phyloP scores from a whole-genome alignment of 2,797 vertebrate species.

The Amazonetta brasiliensis region DNA sequence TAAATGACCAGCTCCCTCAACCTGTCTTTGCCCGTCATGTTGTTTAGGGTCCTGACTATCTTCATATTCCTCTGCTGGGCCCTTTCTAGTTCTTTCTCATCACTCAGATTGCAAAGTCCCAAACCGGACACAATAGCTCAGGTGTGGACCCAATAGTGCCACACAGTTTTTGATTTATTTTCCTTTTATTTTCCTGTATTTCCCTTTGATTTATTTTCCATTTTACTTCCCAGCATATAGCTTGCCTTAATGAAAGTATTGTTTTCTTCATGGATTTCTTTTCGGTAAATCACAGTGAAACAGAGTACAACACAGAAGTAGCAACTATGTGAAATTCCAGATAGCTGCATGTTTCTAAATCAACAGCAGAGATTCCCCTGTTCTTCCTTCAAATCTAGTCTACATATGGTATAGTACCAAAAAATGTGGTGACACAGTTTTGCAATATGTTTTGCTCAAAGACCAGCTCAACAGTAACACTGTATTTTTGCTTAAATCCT shows the following conservation, averaged over 20 bases:
- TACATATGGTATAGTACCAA: not conserved
- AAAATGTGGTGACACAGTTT: not conserved
- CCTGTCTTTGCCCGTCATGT: not conserved
- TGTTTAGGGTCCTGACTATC: not conserved
- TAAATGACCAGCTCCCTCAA: not conserved
- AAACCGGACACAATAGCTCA: not conserved
- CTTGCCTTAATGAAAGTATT: not conserved
- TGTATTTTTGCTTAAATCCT: not conserved
- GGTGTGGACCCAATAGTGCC: not conserved
- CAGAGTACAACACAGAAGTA: not conserved
- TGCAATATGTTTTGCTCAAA: not conserved
- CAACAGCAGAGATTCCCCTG: not conserved
- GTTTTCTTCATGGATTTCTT: not conserved
- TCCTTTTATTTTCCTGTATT: not conserved
- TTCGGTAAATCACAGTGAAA: not conserved
- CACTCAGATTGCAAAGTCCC: not conserved
- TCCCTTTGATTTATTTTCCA: not conserved
- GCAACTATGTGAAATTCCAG: not conserved
- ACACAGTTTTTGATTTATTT: not conserved
- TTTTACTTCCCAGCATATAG: not conserved
- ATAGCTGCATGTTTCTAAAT: not conserved
- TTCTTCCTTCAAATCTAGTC: not conserved
- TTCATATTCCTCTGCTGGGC: not conserved
- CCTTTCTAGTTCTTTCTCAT: not conserved
- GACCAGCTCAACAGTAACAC: not conserved